Base-by-base conservation (phyloP, 1,140 invertebrate species). In the Phocides pigmalion region DNA sequence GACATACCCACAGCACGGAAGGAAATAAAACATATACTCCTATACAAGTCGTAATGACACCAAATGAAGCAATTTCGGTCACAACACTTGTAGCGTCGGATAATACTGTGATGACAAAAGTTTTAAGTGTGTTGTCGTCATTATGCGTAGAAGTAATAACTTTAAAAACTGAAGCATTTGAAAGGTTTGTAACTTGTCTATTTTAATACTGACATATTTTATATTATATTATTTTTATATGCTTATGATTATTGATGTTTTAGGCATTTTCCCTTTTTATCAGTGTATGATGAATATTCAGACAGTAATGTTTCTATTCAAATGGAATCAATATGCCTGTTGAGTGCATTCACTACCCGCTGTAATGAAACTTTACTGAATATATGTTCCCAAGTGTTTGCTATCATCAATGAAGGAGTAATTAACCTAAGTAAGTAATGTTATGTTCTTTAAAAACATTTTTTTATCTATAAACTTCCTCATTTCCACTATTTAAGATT, bases 51-150 rank as follows among this genome's bases (percentile, higher is more conserved):
- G 56, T 72, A 22, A 77, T 87, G 72, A 67, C 87, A 19, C 92
- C 94, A 4, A 90, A 90, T 68, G 96, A 97, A 87, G 91, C 94
- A 71, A 93, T 95, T 6, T 91, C 93, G 19, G 79, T 97, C 37
- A 85, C 96, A 19, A 93, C 96, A 66, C 81, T 97, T 35, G 93
- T 96, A 15, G 94, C 95, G 67, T 97, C 96, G 17, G 96, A 98
- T 85, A 97, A 97, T 84, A 95, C 96, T 82, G 91, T 95, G 14
- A 93, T 97, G 61, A 96, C 96, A 54, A 97, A 97, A 92, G 93
- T 97, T 12, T 89, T 98, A n/a, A 94, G 95, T 22, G 95, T 96
- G 0, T 93, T 98, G 42, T 94, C 95, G n/a, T 94, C 95, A 35
- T 90, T 97, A 0, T 97, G 96, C 85, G 92, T 94, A 72, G 97